Evolutionary conservation across 2,113 vertebrate genomes (phyloP).

Genomic region (Amazona vittata): DNA sequence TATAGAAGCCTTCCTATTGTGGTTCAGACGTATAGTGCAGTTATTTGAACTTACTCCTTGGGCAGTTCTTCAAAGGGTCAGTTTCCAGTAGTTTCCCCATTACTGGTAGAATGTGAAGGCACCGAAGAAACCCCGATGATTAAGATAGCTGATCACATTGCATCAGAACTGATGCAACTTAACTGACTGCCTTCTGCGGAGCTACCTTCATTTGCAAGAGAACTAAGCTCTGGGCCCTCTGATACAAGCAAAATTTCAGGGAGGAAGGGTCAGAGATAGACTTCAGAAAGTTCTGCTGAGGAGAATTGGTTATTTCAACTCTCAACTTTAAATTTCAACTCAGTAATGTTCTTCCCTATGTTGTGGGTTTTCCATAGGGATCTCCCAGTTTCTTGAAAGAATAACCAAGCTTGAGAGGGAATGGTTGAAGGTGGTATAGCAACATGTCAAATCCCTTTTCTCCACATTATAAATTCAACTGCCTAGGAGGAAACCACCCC

Average conservation of each 20-base stretch:
- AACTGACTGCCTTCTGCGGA: background rate
- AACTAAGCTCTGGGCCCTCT: background rate
- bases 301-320: background rate
- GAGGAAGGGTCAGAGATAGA: background rate
- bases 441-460: conserved; percentile 8
- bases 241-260: background rate
- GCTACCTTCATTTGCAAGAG: background rate
- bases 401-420: background rate
- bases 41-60: background rate
- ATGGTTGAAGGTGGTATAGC: background rate
- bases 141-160: background rate
- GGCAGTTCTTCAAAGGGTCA: background rate
- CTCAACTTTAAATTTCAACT: background rate
- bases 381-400: background rate
- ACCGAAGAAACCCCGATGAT: background rate
- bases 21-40: background rate
- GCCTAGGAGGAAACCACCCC: conserved; percentile 31
- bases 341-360: background rate
- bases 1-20: background rate
- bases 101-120: background rate
- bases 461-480: conserved; percentile 45
- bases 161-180: background rate
- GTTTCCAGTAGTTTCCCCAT: background rate
- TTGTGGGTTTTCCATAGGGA: background rate
- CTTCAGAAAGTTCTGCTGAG: background rate